Evolutionary conservation across 2,113 vertebrate species (phyloP), one percentile per base, ranked within the genome.

Genomic region (Morone saxatilis): DNA sequence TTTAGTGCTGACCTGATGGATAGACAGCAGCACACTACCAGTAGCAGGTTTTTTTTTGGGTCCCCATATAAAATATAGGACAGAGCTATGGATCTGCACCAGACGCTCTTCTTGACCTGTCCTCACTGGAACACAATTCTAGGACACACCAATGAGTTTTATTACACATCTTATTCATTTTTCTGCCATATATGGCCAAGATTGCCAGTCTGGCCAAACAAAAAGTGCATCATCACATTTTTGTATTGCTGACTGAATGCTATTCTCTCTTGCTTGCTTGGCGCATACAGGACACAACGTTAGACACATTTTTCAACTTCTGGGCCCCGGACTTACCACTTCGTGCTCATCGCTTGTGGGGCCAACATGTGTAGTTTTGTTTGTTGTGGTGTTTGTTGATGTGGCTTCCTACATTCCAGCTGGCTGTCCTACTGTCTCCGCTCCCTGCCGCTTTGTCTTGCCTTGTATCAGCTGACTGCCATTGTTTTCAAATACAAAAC

Each of bases 261-360:
- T 54, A 20, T 11, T 43, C 54, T 47, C 50, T 63, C 54, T 50
- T n/a, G 7, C 20, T 66, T 36, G 38, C 50, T 13, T 16, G 38
- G 31, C 65, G 40, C 8, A 4, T 7, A 19, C 45, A 51, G 53
- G 76, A 83, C 68, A 80, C 12, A 10, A 78, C 40, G 36, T 47
- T 73, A 8, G 51, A 76, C 74, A 53, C n/a, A n/a, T n/a, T 68
- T 83, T 78, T 62, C 69, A 1, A 81, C 85, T 87, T 78, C 71
- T 65, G 78, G 86, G 76, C 54, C 81, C 86, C 90, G n/a, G n/a
- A n/a, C n/a, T 85, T 88, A 88, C 54, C 76, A 22, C 78, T 71
- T 54, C n/a, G 75, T n/a, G n/a, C n/a, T n/a, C 84, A 50, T 72
- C 86, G 72, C 84, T 91, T 71, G 67, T 20, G 38, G 59, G 70